A percentile compares a stretch with the other conserved stretches of the same genome.
phyloP scores from a whole-genome alignment of 2,113 vertebrate genomes.

The Guaruba guarouba region DNA sequence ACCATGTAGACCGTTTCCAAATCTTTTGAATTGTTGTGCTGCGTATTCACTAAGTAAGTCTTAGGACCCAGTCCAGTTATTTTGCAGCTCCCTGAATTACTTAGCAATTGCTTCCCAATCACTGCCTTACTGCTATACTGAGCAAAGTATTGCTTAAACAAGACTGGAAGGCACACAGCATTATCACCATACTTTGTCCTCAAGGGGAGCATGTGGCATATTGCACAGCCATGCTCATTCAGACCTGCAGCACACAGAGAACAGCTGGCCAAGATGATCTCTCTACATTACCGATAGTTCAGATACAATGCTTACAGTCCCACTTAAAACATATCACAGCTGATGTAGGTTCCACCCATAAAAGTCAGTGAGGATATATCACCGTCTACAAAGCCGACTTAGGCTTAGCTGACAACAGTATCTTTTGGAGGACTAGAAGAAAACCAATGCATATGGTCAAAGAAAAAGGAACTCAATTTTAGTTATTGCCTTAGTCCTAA shows the following conservation, averaged over 20 bases:
- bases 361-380: neutral
- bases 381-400: neutral
- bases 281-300: neutral
- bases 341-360: neutral
- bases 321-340: neutral
- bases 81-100: neutral
- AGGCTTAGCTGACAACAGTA: neutral
- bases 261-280: neutral
- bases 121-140: neutral
- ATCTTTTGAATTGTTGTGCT: neutral
- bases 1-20: neutral
- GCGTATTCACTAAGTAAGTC: neutral
- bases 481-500: neutral
- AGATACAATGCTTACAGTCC: neutral
- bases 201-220: neutral
- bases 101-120: neutral
- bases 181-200: neutral
- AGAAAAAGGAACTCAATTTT: neutral
- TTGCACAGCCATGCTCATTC: neutral
- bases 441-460: fast-evolving
- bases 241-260: neutral
- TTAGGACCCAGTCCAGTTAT: neutral
- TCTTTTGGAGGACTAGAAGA: neutral
- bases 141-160: neutral
- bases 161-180: neutral